These are phyloP conservation scores for Notechis scutatus DNA, from an alignment of 2,113 vertebrate species.

Conservation along the genomic window DNA sequence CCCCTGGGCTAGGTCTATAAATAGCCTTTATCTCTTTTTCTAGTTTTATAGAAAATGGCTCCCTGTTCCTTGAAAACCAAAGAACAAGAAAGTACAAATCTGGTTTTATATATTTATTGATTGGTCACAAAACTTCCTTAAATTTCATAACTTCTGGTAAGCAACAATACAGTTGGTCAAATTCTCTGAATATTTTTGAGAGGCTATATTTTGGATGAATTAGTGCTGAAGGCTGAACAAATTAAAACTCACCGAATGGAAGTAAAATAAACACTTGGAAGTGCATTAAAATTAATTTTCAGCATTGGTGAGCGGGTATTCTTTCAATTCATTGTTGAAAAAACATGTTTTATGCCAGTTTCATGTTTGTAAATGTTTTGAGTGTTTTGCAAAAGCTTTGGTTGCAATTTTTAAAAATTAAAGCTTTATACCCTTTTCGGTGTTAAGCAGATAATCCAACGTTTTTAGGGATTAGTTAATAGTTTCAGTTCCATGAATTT, in stretches of 20 bases:
- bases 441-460: conserved; percentile 17
- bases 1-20: not conserved
- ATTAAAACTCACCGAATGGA: conserved; percentile 14
- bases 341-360: not conserved
- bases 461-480: conserved; percentile 18
- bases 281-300: conserved; percentile 8
- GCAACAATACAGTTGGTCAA: not conserved
- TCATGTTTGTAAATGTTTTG: not conserved
- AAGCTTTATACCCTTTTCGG: not conserved
- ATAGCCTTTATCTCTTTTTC: not conserved
- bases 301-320: not conserved
- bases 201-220: conserved; percentile 1
- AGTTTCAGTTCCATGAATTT: conserved; percentile 1
- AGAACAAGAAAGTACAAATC: not conserved
- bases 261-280: conserved; percentile 8
- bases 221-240: conserved; percentile 13
- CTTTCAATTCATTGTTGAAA: not conserved
- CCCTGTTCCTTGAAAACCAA: not conserved
- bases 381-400: conserved; percentile 3
- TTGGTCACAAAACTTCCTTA: not conserved
- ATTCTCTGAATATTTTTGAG: not conserved
- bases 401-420: not conserved
- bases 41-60: not conserved
- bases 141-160: not conserved
- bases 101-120: not conserved